Conservation (phyloP, 1,140 invertebrate species). For the Cephus cinctus region DNA sequence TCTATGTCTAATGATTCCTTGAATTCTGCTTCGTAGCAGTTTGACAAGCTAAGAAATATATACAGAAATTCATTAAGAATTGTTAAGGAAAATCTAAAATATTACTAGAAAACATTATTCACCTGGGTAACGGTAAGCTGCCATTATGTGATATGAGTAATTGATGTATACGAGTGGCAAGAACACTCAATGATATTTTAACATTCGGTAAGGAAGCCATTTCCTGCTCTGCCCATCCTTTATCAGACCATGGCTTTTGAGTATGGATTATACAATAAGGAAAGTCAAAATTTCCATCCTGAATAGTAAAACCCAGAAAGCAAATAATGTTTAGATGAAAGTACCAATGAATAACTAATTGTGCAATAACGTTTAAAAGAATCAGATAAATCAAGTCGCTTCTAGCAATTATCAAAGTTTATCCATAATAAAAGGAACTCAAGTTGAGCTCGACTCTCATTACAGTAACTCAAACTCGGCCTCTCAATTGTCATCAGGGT, state of each 20-base stretch:
- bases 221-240: constrained; percentile 77
- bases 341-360: neutral
- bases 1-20: constrained; percentile 56
- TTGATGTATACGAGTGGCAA: constrained; percentile 65
- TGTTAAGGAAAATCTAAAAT: too few relatives aligned
- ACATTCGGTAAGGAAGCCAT: constrained; percentile 72
- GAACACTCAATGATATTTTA: constrained; percentile 64
- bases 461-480: constrained; percentile 20
- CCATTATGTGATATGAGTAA: constrained; percentile 71
- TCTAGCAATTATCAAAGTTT: constrained; percentile 36
- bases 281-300: constrained; percentile 57
- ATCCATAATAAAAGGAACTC: constrained; percentile 33
- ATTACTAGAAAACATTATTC: constrained; percentile 10
- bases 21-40: constrained; percentile 76
- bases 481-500: constrained; percentile 26
- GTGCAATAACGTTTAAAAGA: constrained; percentile 4
- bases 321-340: too few relatives aligned
- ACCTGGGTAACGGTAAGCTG: constrained; percentile 71
- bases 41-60: constrained; percentile 64
- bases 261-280: constrained; percentile 67
- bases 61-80: constrained; percentile 2
- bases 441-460: constrained; percentile 40
- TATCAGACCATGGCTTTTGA: constrained; percentile 53
- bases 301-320: constrained; percentile 18
- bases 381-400: constrained; percentile 40